Conservation (phyloP, 2,888 invertebrate genomes). For the Tetramorium bicarinatum region DNA sequence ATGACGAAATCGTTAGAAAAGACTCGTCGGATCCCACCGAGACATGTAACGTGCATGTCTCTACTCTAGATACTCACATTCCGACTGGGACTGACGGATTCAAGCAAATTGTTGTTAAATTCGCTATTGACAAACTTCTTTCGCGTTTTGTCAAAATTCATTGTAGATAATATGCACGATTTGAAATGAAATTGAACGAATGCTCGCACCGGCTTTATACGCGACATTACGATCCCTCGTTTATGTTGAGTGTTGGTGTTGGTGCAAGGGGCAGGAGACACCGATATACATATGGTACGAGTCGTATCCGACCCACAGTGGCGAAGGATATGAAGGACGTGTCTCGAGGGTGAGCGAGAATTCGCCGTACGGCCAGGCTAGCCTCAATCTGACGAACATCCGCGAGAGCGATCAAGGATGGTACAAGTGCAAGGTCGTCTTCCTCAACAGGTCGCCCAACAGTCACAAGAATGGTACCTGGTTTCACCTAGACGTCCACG, state of each 20-base stretch:
- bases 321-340: conserved; percentile 96
- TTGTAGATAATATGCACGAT: background rate
- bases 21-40: background rate
- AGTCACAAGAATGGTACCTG: conserved; percentile 98
- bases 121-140: background rate
- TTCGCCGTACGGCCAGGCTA: conserved; percentile 96
- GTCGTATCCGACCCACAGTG: conserved; percentile 98
- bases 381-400: conserved; percentile 98
- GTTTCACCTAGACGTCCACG: conserved; percentile 99
- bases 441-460: conserved; percentile 97
- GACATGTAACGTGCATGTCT: background rate
- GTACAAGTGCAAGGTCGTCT: conserved; percentile 98
- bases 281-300: conserved; percentile 99
- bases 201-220: conserved; percentile 62
- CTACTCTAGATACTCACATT: background rate
- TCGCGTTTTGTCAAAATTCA: background rate
- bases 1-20: conserved; percentile 28
- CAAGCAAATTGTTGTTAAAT: background rate
- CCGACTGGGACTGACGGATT: background rate
- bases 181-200: background rate
- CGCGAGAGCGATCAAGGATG: conserved; percentile 97
- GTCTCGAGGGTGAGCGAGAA: conserved; percentile 96
- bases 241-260: conserved; percentile 84
- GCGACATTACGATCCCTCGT: conserved; percentile 75
- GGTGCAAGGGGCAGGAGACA: conserved; percentile 95